A percentile compares a stretch with the other conserved stretches of the same genome.
Evolutionary conservation across 2,888 invertebrate genomes (phyloP).

Genomic region (Doris montereyensis): DNA sequence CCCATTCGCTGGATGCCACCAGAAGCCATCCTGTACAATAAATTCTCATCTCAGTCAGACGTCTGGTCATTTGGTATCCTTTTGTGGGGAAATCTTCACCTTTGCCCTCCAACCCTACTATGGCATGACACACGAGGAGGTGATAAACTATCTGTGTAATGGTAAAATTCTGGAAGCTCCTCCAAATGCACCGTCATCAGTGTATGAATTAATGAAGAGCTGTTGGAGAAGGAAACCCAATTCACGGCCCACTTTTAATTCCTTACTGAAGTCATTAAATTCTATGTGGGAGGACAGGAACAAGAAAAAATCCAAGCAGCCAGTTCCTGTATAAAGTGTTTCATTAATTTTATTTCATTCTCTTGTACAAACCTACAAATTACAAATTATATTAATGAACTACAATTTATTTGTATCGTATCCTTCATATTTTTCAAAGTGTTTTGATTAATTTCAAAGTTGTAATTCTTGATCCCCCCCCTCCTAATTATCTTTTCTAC

Average conservation of each 20-base stretch:
- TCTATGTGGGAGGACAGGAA: conserved; percentile 74
- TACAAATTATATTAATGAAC: no score
- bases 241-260: conserved; percentile 85
- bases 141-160: conserved; percentile 93
- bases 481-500: no score
- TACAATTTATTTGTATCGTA: no score
- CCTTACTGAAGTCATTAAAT: conserved; percentile 75
- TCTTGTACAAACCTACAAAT: no score
- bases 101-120: conserved; percentile 97
- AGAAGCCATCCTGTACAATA: conserved; percentile 95
- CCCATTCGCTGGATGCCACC: conserved; percentile 99
- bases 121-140: conserved; percentile 97
- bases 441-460: no score
- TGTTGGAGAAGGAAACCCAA: conserved; percentile 93
- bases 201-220: conserved; percentile 92
- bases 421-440: no score
- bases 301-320: conserved; percentile 44
- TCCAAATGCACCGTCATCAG: conserved; percentile 84
- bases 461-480: no score
- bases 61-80: conserved; percentile 98
- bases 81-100: conserved; percentile 96
- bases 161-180: conserved; percentile 92
- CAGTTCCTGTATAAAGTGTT: no score
- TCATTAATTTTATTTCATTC: no score
- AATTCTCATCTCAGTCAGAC: conserved; percentile 95